phyloP scores from a whole-genome alignment of 2,888 invertebrate genomes.

The Sphaeridia pumilis region DNA sequence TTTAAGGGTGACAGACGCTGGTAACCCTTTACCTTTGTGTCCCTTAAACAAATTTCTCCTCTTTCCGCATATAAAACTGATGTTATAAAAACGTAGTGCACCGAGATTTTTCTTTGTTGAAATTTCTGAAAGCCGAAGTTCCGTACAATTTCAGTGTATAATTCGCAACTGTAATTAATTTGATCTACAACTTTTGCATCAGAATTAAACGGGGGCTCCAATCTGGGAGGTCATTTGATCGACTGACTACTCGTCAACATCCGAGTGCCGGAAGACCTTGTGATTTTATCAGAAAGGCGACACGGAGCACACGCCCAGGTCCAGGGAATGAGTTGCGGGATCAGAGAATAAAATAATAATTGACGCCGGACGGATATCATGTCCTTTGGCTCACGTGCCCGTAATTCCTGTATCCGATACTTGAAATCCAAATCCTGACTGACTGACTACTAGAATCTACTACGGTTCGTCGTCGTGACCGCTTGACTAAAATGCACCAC shows the following conservation, averaged over 20 bases:
- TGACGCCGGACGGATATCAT: conserved; percentile 15
- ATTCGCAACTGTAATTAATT: too few species aligned
- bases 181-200: too few species aligned
- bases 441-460: neutral
- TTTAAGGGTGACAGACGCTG: too few species aligned
- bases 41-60: too few species aligned
- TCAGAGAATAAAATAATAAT: conserved; percentile 1
- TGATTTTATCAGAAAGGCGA: neutral
- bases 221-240: neutral
- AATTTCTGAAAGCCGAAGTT: too few species aligned
- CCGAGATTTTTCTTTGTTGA: too few species aligned
- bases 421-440: neutral
- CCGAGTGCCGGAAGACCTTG: neutral
- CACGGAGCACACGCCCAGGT: neutral
- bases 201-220: neutral
- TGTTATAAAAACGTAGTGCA: too few species aligned
- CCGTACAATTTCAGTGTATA: too few species aligned
- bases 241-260: neutral
- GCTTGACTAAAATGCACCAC: too few species aligned
- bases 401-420: conserved; percentile 15
- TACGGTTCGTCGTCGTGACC: neutral
- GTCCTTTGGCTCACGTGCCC: conserved; percentile 7
- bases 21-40: too few species aligned
- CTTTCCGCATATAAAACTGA: too few species aligned
- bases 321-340: neutral